Evolutionary conservation across 2,888 invertebrate genomes (phyloP).

Genomic region (Ditylenchus weischeri): DNA sequence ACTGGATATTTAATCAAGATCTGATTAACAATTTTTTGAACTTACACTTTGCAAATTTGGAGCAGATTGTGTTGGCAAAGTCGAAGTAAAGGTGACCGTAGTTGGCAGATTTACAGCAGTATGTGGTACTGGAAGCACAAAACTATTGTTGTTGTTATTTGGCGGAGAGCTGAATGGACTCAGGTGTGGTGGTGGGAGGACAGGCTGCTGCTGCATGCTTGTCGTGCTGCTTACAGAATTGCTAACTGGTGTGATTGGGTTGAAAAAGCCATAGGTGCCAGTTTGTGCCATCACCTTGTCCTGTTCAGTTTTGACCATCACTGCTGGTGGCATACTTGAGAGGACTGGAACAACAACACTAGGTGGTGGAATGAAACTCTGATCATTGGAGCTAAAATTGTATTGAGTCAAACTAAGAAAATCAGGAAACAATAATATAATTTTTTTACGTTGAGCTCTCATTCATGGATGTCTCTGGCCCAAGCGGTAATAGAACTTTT

Average conservation of each 20-base stretch:
- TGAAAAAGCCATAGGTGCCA: conserved; percentile 28
- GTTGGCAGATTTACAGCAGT: no score
- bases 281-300: conserved; percentile 7
- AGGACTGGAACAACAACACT: conserved; percentile 26
- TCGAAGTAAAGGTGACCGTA: no score
- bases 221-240: not conserved
- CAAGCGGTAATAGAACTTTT: conserved; percentile 44
- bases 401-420: not conserved
- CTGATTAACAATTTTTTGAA: no score
- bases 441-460: conserved; percentile 6
- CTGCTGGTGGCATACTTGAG: not conserved
- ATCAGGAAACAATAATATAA: not conserved
- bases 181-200: not conserved
- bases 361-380: conserved; percentile 25
- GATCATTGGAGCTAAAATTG: not conserved
- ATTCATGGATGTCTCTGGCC: conserved; percentile 17
- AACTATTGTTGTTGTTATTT: no score
- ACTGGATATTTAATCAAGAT: no score
- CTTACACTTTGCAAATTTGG: no score
- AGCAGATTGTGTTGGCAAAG: no score
- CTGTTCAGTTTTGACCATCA: not conserved
- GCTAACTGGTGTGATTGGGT: conserved; percentile 11
- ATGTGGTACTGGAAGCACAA: no score
- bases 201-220: not conserved
- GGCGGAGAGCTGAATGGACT: not conserved